A percentile compares a stretch with the other conserved stretches of the same genome.
These are phyloP conservation scores for Oreochromis aureus DNA, from an alignment of 2,113 vertebrate genomes.

Conservation along the genomic window DNA sequence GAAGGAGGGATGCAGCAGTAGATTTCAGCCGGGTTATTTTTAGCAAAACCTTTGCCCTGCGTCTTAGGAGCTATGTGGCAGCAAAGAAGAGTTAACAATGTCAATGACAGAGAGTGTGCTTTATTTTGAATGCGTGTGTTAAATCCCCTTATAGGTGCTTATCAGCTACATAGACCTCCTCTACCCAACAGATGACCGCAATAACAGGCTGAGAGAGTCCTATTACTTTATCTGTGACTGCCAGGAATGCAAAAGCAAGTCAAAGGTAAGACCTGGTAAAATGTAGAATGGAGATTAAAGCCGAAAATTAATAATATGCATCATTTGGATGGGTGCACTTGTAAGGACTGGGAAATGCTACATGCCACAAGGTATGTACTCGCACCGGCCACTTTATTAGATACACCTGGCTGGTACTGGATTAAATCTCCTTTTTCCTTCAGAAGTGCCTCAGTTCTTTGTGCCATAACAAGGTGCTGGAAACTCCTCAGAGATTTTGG, in stretches of 20 bases:
- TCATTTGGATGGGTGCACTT: not conserved
- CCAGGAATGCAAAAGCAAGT: slow-evolving; percentile 80
- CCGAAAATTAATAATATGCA: not conserved
- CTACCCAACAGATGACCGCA: slow-evolving; percentile 91
- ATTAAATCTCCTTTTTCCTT: not conserved
- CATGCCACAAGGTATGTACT: not conserved
- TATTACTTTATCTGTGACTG: slow-evolving; percentile 95
- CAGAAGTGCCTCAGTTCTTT: not conserved
- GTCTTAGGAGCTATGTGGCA: not conserved
- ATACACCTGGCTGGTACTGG: not conserved
- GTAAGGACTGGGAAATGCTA: not conserved
- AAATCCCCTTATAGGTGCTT: slow-evolving; percentile 70
- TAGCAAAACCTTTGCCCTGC: not conserved
- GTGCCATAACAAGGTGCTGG: not conserved
- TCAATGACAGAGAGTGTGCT: not conserved
- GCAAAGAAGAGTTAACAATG: not conserved
- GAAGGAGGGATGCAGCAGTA: not conserved
- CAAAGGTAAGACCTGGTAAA: slow-evolving; percentile 71
- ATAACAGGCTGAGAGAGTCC: slow-evolving; percentile 79
- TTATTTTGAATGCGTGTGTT: not conserved
- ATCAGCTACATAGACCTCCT: slow-evolving; percentile 96
- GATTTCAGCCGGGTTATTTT: not conserved
- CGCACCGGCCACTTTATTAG: not conserved
- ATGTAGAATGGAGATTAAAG: not conserved
- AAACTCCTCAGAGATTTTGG: not conserved